Evolutionary conservation across 2,888 invertebrate species (phyloP).

Genomic region (Callinectes sapidus): DNA sequence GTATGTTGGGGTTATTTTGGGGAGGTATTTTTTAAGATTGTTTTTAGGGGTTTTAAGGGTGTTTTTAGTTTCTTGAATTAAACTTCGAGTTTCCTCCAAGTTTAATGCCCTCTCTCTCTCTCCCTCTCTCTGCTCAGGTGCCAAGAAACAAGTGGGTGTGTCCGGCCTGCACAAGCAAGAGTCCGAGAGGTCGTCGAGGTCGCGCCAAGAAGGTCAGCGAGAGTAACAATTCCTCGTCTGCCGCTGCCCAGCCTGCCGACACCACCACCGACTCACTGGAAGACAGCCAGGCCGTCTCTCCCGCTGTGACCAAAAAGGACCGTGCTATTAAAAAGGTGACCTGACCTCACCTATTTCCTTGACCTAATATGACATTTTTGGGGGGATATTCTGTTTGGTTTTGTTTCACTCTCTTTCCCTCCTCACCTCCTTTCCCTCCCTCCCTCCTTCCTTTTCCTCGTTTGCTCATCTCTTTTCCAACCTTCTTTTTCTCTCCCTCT

Average conservation of each 20-base stretch:
- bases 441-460: background rate
- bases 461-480: background rate
- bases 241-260: constrained; percentile 9
- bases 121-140: constrained; percentile 77
- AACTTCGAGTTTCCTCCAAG: too few relatives aligned
- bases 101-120: background rate
- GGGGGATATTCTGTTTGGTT: background rate
- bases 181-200: constrained; percentile 78
- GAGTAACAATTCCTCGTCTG: constrained; percentile 48
- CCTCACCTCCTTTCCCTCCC: background rate
- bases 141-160: constrained; percentile 94
- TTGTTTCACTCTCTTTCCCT: background rate
- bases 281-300: constrained; percentile 71
- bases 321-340: constrained; percentile 81
- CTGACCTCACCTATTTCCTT: background rate
- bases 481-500: background rate
- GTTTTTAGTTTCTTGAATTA: too few relatives aligned
- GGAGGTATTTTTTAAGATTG: too few relatives aligned
- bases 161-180: constrained; percentile 89
- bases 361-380: background rate
- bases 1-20: too few relatives aligned
- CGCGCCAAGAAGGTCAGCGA: constrained; percentile 70
- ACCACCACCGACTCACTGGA: background rate
- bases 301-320: constrained; percentile 78
- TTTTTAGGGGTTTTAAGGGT: too few relatives aligned